A percentile compares a stretch with the other conserved stretches of the same genome.
Conservation (phyloP, 2,888 invertebrate genomes). For the Meganola albula region DNA sequence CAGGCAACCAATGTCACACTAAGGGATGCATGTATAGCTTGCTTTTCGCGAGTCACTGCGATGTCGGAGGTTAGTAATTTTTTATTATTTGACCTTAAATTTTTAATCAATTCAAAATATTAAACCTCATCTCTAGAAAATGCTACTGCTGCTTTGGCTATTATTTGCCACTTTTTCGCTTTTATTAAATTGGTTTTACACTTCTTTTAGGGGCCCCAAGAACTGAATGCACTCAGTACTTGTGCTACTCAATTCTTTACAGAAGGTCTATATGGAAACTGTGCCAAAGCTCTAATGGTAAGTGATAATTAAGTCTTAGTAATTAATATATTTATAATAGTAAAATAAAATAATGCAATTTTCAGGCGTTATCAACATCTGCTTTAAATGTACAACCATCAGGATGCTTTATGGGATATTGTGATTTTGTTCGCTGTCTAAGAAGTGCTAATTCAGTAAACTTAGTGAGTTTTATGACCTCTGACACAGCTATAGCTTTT, state of each 20-base stretch:
- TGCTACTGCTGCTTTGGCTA: too few species aligned
- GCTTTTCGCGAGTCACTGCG: slow-evolving; percentile 78
- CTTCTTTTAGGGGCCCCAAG: slow-evolving; percentile 69
- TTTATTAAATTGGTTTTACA: slow-evolving; percentile 1
- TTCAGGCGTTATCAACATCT: slow-evolving; percentile 59
- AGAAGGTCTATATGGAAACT: slow-evolving; percentile 67
- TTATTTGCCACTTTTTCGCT: too few species aligned
- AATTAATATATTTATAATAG: slow-evolving; percentile 1
- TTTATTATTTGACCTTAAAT: neutral
- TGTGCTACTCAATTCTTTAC: slow-evolving; percentile 76
- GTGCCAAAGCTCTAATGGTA: slow-evolving; percentile 72
- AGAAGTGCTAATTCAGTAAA: slow-evolving; percentile 75
- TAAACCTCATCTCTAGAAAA: too few species aligned
- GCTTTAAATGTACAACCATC: slow-evolving; percentile 66
- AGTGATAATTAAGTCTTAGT: slow-evolving; percentile 17
- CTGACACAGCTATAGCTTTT: too few species aligned
- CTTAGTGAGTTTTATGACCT: slow-evolving; percentile 58
- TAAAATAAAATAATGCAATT: neutral
- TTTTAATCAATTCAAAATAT: too few species aligned
- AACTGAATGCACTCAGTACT: slow-evolving; percentile 67
- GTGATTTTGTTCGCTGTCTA: slow-evolving; percentile 79
- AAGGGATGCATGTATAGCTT: slow-evolving; percentile 80
- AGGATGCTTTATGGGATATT: slow-evolving; percentile 78
- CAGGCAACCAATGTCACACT: slow-evolving; percentile 76
- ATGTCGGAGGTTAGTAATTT: slow-evolving; percentile 55